Conservation (phyloP, 2,113 vertebrate species). For the Uria aalge region DNA sequence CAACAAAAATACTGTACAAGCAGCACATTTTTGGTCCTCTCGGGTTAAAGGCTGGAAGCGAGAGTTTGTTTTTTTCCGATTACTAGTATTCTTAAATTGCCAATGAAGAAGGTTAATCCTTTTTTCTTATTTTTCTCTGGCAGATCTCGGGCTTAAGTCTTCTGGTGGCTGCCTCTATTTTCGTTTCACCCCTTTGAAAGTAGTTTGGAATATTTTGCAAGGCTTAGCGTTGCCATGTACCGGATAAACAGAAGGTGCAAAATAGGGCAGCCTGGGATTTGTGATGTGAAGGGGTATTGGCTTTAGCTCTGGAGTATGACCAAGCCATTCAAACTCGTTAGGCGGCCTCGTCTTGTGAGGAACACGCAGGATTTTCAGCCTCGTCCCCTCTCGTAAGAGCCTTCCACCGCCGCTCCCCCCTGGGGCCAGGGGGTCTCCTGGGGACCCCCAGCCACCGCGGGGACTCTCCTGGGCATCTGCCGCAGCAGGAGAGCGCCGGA, state of each 20-base stretch:
- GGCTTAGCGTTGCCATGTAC: background rate
- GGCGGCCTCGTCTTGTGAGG: background rate
- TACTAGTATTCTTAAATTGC: background rate
- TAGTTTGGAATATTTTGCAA: background rate
- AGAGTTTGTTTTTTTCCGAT: background rate
- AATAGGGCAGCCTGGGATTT: background rate
- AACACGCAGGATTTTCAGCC: background rate
- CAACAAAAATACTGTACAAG: rapidly evolving
- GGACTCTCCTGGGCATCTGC: background rate
- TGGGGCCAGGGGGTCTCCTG: background rate
- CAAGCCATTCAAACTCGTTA: background rate
- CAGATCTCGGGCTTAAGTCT: background rate
- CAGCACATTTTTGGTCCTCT: background rate
- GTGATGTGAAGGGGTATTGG: background rate
- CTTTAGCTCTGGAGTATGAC: background rate
- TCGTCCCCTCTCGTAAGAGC: background rate
- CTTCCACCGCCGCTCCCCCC: background rate
- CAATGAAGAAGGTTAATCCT: background rate
- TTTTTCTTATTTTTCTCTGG: background rate
- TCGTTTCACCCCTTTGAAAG: background rate
- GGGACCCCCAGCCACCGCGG: rapidly evolving
- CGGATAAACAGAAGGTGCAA: background rate
- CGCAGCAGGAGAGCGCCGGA: background rate
- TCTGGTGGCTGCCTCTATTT: background rate
- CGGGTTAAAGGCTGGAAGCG: background rate